These are phyloP conservation scores for Gallinago paraguaiae DNA, from an alignment of 2,113 vertebrate genomes.

Conservation along the genomic window DNA sequence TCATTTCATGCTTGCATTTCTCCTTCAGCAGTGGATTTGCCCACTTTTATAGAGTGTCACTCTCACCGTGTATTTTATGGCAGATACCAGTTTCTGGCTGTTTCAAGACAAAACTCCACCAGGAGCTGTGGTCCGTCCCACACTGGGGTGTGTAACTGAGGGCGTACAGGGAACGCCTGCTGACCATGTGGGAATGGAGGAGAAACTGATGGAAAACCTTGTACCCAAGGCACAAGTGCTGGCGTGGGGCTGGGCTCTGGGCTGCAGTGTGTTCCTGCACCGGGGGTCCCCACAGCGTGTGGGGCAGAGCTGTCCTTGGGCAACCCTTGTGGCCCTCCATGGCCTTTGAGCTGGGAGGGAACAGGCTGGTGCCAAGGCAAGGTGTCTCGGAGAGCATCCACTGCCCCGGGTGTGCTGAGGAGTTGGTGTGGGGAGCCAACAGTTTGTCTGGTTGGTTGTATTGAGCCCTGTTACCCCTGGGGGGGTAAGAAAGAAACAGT, in stretches of 20 bases:
- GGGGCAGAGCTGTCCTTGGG: background rate
- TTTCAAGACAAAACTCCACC: background rate
- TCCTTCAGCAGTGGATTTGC: background rate
- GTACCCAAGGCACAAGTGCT: background rate
- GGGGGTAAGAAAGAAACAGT: background rate
- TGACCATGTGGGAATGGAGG: background rate
- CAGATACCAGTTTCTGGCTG: background rate
- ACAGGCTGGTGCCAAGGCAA: background rate
- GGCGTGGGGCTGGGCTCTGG: background rate
- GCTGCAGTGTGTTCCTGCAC: background rate
- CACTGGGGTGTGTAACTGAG: background rate
- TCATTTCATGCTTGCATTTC: background rate
- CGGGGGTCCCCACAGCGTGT: accelerated
- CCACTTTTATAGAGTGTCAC: background rate
- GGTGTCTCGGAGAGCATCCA: background rate
- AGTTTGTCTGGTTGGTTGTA: background rate
- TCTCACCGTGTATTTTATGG: background rate
- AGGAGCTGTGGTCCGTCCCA: background rate
- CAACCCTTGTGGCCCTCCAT: background rate
- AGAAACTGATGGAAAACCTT: background rate
- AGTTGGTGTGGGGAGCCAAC: background rate
- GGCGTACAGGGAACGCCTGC: background rate
- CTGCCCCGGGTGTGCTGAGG: background rate
- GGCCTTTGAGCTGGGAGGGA: background rate
- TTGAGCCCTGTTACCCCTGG: background rate